phyloP scores from a whole-genome alignment of 2,113 vertebrate genomes.

The Corythornis cristatus region DNA sequence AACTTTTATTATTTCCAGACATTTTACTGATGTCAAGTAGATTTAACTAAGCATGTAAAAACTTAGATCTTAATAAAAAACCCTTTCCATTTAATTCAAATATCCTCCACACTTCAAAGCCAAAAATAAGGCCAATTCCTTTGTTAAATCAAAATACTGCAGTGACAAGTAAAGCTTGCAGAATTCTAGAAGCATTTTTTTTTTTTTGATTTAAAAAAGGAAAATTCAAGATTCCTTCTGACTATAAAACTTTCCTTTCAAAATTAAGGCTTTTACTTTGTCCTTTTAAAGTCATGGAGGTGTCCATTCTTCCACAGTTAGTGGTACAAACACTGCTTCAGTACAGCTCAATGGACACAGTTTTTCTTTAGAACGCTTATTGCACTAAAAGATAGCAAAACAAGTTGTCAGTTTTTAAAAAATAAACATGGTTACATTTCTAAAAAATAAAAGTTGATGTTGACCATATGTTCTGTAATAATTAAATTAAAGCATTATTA shows the following conservation, averaged over 20 bases:
- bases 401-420: constrained; percentile 76
- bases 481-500: constrained; percentile 80
- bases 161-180: constrained; percentile 61
- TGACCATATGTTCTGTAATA: constrained; percentile 73
- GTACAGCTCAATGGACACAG: constrained; percentile 72
- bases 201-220: constrained; percentile 69
- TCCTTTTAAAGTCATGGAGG: constrained; percentile 71
- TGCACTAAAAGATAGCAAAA: constrained; percentile 90
- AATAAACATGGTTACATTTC: constrained; percentile 78
- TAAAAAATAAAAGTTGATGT: constrained; percentile 77
- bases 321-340: constrained; percentile 64
- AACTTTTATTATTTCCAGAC: constrained; percentile 24
- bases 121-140: constrained; percentile 51
- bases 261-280: constrained; percentile 80
- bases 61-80: constrained; percentile 60
- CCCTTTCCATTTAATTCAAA: constrained; percentile 50
- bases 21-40: constrained; percentile 61
- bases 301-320: constrained; percentile 60
- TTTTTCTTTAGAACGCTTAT: constrained; percentile 86
- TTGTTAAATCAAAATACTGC: constrained; percentile 68
- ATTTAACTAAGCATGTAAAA: constrained; percentile 55
- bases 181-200: constrained; percentile 44
- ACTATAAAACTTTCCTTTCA: constrained; percentile 79
- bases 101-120: constrained; percentile 41
- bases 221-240: constrained; percentile 60